These are phyloP conservation scores for Salvator merianae DNA, from an alignment of 2,113 vertebrate species.

Conservation along the genomic window DNA sequence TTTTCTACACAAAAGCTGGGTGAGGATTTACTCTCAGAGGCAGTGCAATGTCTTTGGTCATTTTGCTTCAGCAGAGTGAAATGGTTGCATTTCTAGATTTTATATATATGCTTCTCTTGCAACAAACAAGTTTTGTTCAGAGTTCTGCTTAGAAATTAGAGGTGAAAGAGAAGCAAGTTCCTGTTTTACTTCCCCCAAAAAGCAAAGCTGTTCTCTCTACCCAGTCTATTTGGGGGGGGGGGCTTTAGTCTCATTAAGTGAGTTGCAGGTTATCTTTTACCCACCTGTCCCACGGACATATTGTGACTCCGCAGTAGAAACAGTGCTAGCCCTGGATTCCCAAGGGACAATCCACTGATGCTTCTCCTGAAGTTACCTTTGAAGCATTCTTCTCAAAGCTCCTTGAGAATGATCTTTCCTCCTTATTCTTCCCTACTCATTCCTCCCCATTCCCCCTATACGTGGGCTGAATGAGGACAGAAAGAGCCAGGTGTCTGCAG, in stretches of 20 bases:
- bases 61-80: background rate
- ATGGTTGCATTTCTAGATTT: background rate
- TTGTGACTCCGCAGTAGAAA: background rate
- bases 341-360: background rate
- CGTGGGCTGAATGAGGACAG: conserved; percentile 46
- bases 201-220: background rate
- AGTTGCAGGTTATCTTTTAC: background rate
- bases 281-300: background rate
- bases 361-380: conserved; percentile 14
- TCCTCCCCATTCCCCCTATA: background rate
- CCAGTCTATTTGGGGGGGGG: background rate
- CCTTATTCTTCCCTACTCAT: background rate
- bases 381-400: conserved; percentile 20
- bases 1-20: background rate
- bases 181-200: background rate
- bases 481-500: conserved; percentile 69
- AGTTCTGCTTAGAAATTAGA: background rate
- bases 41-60: background rate
- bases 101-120: background rate
- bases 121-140: background rate
- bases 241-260: background rate
- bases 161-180: background rate
- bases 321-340: background rate
- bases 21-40: background rate
- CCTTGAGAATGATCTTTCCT: conserved; percentile 25